phyloP scores from a whole-genome alignment of 2,113 vertebrate species.

The Nesospiza acunhae region DNA sequence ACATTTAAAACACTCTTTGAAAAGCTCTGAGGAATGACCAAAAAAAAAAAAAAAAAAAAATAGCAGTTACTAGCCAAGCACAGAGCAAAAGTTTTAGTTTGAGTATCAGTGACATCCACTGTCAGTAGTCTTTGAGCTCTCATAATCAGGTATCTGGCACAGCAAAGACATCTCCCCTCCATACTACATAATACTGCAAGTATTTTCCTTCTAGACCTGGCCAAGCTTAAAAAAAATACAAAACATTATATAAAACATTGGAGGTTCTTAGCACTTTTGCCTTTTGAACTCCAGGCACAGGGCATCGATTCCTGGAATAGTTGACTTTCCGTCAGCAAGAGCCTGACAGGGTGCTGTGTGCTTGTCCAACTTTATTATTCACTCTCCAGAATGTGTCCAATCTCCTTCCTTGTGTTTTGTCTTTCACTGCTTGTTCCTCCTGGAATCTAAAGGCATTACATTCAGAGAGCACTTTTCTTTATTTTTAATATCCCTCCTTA shows the following conservation, averaged over 20 bases:
- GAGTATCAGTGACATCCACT: neutral
- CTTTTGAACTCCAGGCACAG: neutral
- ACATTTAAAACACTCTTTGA: neutral
- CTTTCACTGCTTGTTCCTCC: neutral
- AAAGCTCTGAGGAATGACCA: neutral
- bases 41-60: neutral
- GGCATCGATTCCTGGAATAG: neutral
- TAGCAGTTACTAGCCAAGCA: neutral
- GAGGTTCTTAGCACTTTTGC: neutral
- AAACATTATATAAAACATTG: neutral
- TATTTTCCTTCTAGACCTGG: neutral
- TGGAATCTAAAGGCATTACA: neutral
- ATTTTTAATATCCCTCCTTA: neutral
- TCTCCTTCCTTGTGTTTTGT: neutral
- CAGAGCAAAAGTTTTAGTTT: neutral
- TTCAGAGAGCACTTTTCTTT: neutral
- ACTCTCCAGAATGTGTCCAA: neutral
- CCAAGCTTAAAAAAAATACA: neutral
- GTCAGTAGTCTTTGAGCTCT: neutral
- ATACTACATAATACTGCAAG: neutral
- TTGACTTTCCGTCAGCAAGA: neutral
- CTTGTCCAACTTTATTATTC: conserved; percentile 9
- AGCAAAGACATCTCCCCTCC: neutral
- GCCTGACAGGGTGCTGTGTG: neutral
- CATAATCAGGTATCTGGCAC: neutral